phyloP scores from a whole-genome alignment of 2,797 vertebrate genomes.

The Pteronotus mesoamericanus region DNA sequence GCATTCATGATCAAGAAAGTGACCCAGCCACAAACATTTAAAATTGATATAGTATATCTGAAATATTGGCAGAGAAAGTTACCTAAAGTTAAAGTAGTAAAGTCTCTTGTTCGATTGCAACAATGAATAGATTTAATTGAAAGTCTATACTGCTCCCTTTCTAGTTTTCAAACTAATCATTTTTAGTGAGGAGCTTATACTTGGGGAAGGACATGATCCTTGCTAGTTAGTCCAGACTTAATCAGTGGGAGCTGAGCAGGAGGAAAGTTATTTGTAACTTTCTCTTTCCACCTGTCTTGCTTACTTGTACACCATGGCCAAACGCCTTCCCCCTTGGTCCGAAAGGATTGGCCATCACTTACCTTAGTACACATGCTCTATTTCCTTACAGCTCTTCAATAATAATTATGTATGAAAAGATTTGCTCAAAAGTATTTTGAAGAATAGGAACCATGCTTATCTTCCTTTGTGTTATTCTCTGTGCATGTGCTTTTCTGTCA shows the following conservation, averaged over 20 bases:
- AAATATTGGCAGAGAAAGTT: conserved; percentile 24
- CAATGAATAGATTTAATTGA: conserved; percentile 19
- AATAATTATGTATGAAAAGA: background rate
- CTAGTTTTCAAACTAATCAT: conserved; percentile 37
- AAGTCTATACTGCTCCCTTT: background rate
- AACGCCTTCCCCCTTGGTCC: background rate
- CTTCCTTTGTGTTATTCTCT: background rate
- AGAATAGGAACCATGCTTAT: background rate
- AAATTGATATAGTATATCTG: background rate
- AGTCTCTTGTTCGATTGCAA: background rate
- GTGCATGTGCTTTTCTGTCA: background rate
- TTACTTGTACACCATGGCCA: background rate
- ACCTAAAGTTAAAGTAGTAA: conserved; percentile 34
- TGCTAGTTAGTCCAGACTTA: background rate
- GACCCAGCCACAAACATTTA: background rate
- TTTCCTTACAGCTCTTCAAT: background rate
- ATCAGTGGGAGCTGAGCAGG: background rate
- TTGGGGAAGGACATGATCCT: background rate
- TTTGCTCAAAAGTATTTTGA: conserved; percentile 5
- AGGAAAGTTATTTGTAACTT: background rate
- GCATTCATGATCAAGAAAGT: background rate
- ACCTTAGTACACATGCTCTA: background rate
- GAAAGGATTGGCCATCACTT: background rate
- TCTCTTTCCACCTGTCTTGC: background rate
- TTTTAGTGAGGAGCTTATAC: background rate